Percentiles rank a stretch among this genome's conserved stretches.
These are phyloP conservation scores for Caenorhabditis sp. DNA, from an alignment of 2,888 invertebrate genomes.

Conservation along the genomic window DNA sequence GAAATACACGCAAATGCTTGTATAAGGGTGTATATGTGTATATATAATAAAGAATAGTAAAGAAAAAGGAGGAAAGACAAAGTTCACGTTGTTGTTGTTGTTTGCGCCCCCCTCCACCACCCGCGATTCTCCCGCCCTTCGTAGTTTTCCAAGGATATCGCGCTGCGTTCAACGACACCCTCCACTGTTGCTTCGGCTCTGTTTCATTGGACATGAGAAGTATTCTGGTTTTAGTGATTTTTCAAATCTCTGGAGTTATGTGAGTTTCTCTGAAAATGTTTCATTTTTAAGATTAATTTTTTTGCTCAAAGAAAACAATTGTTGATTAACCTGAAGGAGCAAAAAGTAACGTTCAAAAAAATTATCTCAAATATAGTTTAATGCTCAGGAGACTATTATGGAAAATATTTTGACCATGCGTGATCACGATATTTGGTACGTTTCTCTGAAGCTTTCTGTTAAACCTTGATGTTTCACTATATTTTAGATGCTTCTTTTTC, in stretches of 20 bases:
- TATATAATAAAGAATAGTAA: not conserved
- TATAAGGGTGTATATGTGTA: slow-evolving; percentile 7
- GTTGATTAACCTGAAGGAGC: no score
- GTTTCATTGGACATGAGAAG: slow-evolving; percentile 10
- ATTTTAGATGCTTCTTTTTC: no score
- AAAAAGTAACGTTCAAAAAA: no score
- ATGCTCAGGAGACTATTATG: no score
- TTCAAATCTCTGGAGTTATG: slow-evolving; percentile 19
- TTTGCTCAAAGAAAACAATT: no score
- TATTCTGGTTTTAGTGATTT: slow-evolving; percentile 10
- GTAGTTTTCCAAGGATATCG: not conserved
- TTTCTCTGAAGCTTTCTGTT: no score
- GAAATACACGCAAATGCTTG: slow-evolving; percentile 33
- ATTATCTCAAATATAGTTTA: no score
- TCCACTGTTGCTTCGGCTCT: slow-evolving; percentile 23
- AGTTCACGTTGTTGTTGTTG: not conserved
- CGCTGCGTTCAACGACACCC: slow-evolving; percentile 8
- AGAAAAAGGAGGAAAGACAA: not conserved
- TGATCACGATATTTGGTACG: no score
- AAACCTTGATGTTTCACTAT: no score
- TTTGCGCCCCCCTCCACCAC: not conserved
- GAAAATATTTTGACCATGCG: no score
- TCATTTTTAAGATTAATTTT: no score
- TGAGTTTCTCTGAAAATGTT: no score
- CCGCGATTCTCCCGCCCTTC: not conserved